Base-by-base conservation (phyloP, 2,797 vertebrate genomes). In the Taeniopygia guttata region DNA sequence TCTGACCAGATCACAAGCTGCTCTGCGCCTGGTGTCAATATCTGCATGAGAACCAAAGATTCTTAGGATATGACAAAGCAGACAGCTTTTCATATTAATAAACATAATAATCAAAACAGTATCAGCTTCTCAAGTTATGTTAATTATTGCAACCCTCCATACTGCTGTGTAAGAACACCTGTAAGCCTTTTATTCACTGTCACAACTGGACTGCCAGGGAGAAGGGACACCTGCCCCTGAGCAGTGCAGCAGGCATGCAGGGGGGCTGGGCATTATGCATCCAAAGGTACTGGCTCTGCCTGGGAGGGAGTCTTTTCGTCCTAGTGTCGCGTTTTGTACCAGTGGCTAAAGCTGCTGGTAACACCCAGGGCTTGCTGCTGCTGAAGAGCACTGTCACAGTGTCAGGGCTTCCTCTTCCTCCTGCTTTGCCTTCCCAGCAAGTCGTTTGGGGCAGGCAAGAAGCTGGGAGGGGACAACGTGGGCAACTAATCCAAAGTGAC, bases 11-110 rank as follows among this genome's bases (percentile, higher is more conserved):
- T 99, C 99, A 96, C 99, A 99, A 15, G 99, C 99, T 40, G 99
- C 99, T 96, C 99, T 98, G 42, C 99, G 99, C 81, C 99, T 98
- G 43, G 99, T 99, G 97, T 99, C 99, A 32, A 99, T 99, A 96
- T 99, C 99, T 99, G 97, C 56, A 89, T 3, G 76, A 96, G 48
- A 81, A 90, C 15, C 46, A 94, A 87, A 96, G 27, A 45, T 5
- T 45, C 21, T 73, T 87, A 64, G 30, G 13, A 22, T 25, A 38
- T 2, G 21, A 81, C 67, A 67, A 87, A 70, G 58, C 19, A 78
- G 11, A 48, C 16, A 79, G 63, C 36, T 81, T 60, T 69, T 56
- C 46, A 32, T n/a, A 54, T 16, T 32, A 75, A 84, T 21, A 55
- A 77, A 45, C 26, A 49, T 3, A 48, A n/a, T 13, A 40, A 62